Base-by-base conservation (phyloP, 2,888 invertebrate species). In the Stenurella melanura region DNA sequence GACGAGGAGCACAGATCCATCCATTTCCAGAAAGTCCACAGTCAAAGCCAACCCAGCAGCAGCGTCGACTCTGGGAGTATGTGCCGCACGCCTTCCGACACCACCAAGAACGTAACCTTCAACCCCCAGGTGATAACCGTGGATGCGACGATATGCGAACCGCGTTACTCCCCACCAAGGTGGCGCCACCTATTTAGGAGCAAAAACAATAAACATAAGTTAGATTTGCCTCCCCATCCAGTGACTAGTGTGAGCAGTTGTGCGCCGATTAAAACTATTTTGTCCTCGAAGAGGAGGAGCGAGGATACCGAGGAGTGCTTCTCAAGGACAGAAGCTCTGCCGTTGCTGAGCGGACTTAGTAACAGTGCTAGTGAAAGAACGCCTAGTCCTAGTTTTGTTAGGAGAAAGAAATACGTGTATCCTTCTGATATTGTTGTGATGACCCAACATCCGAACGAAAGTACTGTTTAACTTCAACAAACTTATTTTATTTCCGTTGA, bases 341-440 rank as follows among this genome's bases (percentile, higher is more conserved):
- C 93, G 54, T 88, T 93, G 76, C 87, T 93, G 80, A 91, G 91
- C 75, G 90, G 91, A 21, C 86, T 91, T 67, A 90, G 88, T 78
- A 90, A 88, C 77, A 89, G 89, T 50, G 84, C 75, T 70, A 84
- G 85, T 81, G 89, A 89, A 67, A 83, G 87, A 79, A 87, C 86
- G 73, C 80, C 84, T 15, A 89, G 92, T 58, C 92, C 93, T 61
- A 91, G 91, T 85, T 92, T 91, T 84, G 92, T 93, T 1, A 91
- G 92, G 79, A 90, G 93, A 79, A 93, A 93, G 85, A 93, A 93
- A 84, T 92, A 92, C 85, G 91, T 93, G 63, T 93, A 93, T 88
- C 93, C 93, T 72, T 90, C 92, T 75, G 90, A 90, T 75, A 82
- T 87, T 76, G 89, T 86, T 18, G 85, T 87, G 61, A 82, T 91